Conservation (phyloP, 2,888 invertebrate genomes). For the Lasioglossum morio region DNA sequence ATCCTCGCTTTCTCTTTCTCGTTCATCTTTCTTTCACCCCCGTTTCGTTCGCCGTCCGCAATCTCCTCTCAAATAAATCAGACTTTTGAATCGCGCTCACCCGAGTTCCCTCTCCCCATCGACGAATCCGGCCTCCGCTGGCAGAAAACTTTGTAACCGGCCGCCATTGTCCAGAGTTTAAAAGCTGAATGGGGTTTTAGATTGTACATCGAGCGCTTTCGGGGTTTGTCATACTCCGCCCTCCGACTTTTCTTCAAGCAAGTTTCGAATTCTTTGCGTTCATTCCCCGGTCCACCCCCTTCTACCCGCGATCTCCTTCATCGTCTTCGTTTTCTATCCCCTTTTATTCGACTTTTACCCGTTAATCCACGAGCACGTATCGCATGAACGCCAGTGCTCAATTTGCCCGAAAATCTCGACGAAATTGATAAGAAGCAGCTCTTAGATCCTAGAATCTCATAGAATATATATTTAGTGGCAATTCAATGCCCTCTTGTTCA, state of each 20-base stretch:
- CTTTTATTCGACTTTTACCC: slow-evolving; percentile 16
- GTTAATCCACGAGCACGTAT: slow-evolving; percentile 27
- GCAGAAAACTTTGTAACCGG: slow-evolving; percentile 81
- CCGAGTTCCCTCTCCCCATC: slow-evolving; percentile 46
- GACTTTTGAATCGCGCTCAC: slow-evolving; percentile 81
- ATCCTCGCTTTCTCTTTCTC: slow-evolving; percentile 35
- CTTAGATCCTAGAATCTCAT: neutral
- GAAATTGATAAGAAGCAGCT: neutral
- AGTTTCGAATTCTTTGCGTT: slow-evolving; percentile 76
- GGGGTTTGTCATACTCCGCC: slow-evolving; percentile 77
- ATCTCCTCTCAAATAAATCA: slow-evolving; percentile 84
- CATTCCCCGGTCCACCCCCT: slow-evolving; percentile 31
- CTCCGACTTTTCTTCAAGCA: slow-evolving; percentile 48
- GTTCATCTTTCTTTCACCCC: slow-evolving; percentile 21
- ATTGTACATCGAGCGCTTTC: slow-evolving; percentile 81
- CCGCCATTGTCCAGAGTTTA: slow-evolving; percentile 83
- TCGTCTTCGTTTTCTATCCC: slow-evolving; percentile 10
- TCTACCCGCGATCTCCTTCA: neutral
- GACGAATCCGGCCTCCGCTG: slow-evolving; percentile 61
- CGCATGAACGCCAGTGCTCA: neutral
- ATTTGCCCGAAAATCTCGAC: neutral
- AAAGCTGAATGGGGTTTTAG: slow-evolving; percentile 84
- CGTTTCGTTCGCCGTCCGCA: slow-evolving; percentile 76
- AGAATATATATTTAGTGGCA: neutral
- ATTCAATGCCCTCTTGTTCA: neutral